Conservation (phyloP, 2,113 vertebrate genomes). For the Atherinomorus stipes region DNA sequence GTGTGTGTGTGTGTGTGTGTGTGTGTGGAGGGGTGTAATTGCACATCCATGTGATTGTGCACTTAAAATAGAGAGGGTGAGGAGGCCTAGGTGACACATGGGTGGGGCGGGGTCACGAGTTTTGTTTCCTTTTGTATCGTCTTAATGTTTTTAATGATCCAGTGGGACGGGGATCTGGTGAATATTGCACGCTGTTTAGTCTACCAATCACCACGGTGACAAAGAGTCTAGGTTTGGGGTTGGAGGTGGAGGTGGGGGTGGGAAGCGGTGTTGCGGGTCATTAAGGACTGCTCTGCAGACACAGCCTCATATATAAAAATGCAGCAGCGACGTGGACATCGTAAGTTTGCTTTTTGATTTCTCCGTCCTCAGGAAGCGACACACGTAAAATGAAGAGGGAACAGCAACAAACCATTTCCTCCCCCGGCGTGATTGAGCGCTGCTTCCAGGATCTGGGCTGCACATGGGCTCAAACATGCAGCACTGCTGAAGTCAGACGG, state of each 20-base stretch:
- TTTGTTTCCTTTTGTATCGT: constrained; percentile 66
- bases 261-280: constrained; percentile 46
- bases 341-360: constrained; percentile 28
- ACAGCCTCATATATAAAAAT: not conserved
- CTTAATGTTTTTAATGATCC: constrained; percentile 75
- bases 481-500: not conserved
- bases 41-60: constrained; percentile 33
- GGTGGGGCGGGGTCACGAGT: constrained; percentile 49
- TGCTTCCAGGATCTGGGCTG: constrained; percentile 3
- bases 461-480: not conserved
- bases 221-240: constrained; percentile 83
- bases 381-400: constrained; percentile 36
- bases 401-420: constrained; percentile 31
- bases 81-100: constrained; percentile 17
- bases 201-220: constrained; percentile 95
- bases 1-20: constrained; percentile 12
- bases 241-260: constrained; percentile 30
- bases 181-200: constrained; percentile 91
- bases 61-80: constrained; percentile 61
- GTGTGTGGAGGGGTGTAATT: constrained; percentile 41
- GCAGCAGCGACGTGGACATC: not conserved
- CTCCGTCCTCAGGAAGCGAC: constrained; percentile 43
- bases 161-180: constrained; percentile 74
- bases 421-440: constrained; percentile 1
- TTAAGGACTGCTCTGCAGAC: constrained; percentile 1